Percentiles rank a stretch among this genome's conserved stretches.
phyloP scores from a whole-genome alignment of 2,888 invertebrate species.

The Nomada hirtipes region DNA sequence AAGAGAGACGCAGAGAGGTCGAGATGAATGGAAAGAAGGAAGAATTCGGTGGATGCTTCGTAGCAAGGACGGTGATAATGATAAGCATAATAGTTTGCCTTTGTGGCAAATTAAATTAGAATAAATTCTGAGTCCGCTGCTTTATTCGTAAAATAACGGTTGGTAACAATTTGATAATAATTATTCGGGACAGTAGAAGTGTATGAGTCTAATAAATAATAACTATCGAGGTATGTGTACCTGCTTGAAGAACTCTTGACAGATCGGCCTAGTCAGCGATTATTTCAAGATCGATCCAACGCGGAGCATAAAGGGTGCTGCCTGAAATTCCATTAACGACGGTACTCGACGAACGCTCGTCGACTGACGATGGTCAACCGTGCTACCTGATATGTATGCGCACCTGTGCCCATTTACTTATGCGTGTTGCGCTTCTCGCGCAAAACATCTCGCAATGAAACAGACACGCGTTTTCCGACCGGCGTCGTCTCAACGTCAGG shows the following conservation, averaged over 20 bases:
- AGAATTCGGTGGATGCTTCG: no score
- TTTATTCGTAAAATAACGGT: no score
- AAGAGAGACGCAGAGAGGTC: background rate
- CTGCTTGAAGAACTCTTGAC: no score
- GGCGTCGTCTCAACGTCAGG: slow-evolving; percentile 46
- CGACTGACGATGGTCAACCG: slow-evolving; percentile 57
- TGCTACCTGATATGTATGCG: slow-evolving; percentile 59
- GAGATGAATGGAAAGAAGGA: no score
- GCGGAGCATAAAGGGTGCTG: slow-evolving; percentile 35
- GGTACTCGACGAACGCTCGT: slow-evolving; percentile 47
- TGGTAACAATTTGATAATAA: no score
- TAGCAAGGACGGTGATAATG: no score
- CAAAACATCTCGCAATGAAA: slow-evolving; percentile 45
- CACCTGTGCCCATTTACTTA: slow-evolving; percentile 55
- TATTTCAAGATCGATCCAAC: slow-evolving; percentile 39
- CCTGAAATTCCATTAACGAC: slow-evolving; percentile 61
- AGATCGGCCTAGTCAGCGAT: background rate
- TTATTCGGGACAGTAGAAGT: no score
- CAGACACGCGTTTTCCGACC: slow-evolving; percentile 66
- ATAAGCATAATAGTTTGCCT: no score
- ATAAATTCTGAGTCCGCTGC: no score
- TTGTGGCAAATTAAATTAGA: no score
- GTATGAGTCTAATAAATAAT: background rate
- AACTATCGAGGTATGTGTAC: background rate
- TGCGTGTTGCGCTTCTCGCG: slow-evolving; percentile 52